These are phyloP conservation scores for Malurus melanocephalus DNA, from an alignment of 2,113 vertebrate genomes.

Conservation along the genomic window DNA sequence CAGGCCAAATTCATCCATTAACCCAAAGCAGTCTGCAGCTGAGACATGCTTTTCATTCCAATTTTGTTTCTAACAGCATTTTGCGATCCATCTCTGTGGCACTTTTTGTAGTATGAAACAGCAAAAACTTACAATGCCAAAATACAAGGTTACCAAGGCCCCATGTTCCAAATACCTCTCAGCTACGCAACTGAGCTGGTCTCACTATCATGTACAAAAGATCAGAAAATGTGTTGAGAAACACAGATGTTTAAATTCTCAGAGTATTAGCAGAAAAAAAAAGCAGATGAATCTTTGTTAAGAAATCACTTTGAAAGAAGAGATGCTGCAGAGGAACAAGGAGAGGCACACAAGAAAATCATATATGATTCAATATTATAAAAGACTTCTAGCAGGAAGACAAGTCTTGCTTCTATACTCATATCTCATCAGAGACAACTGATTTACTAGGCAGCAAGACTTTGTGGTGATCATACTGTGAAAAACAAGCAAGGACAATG, in stretches of 20 bases:
- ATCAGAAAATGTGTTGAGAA: neutral
- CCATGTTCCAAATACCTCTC: neutral
- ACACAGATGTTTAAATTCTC: neutral
- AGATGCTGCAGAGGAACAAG: neutral
- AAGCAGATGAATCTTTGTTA: neutral
- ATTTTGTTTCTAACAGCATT: neutral
- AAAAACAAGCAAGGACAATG: neutral
- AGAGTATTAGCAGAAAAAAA: neutral
- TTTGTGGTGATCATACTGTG: neutral
- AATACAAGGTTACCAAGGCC: neutral
- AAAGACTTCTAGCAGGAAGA: neutral
- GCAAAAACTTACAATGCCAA: neutral
- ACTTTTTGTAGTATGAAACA: neutral
- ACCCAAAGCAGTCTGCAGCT: neutral
- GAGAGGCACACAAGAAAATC: neutral
- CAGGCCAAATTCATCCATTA: neutral
- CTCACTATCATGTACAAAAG: neutral
- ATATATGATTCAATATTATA: neutral
- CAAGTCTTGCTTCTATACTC: neutral
- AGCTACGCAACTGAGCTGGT: neutral
- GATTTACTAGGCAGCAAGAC: neutral
- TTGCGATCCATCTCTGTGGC: neutral
- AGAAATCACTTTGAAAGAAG: neutral
- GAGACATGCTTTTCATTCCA: neutral
- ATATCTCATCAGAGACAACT: neutral